Evolutionary conservation across 2,888 invertebrate genomes (phyloP), one percentile per base, ranked within the genome.

Genomic region (Cetonia aurata): DNA sequence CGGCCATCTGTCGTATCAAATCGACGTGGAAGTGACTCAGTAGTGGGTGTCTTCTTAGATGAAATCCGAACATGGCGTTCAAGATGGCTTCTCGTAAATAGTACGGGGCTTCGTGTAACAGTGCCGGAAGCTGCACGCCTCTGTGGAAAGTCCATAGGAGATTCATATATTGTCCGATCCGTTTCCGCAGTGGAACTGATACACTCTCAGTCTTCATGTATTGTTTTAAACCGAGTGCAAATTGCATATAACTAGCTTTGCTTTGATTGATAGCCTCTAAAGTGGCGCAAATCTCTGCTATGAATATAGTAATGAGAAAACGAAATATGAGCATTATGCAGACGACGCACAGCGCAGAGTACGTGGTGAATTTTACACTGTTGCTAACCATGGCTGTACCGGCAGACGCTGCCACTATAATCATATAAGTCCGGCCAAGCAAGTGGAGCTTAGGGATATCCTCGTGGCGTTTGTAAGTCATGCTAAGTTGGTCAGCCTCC

Each of bases 1-100:
- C 75, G 12, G 77, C 73, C 15, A 80, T 73, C 57, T 79, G 79
- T 31, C 79, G 72, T 6, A 78, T 57, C 15, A 80, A 71, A 71
- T 80, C 80, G 0, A 72, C 60, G 71, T 80, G 79, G 53, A 77
- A 78, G 15, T 70, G 33, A 12, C 69, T 70, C 13, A 80, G 73
- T 0, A 79, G 50, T 0, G 70, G 56, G 68, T 78, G 78, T 8
- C 68, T 73, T n/a, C 76, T 59, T 10, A 80, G 55, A 67, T 79
- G 79, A 48, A 70, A 74, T 0, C 79, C 78, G 57, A 76, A 80
- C 75, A 78, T 73, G 0, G 77, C 74, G 57, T 78, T 75, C 60
- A 79, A 46, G 0, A 79, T 68, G 15, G 73, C 79, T 71, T 79
- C 77, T 33, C 71, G 72, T 19, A 80, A 60, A 70, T 78, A 79